Evolutionary conservation across 2,888 invertebrate genomes (phyloP), one percentile per base, ranked within the genome.

Genomic region (Nomada fucata): DNA sequence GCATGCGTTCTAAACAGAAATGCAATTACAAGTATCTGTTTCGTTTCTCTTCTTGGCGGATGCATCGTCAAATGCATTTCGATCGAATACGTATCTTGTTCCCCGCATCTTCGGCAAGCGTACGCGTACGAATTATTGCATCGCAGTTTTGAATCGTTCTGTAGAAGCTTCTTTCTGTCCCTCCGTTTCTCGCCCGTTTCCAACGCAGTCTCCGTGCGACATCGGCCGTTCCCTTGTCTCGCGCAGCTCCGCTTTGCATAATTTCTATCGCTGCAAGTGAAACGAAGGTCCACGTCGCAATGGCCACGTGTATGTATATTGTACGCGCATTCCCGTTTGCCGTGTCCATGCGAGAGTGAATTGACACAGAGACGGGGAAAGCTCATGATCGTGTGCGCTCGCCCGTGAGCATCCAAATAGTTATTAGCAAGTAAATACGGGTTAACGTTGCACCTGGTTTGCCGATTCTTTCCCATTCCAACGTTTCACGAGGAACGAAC

Each of bases 251-350:
- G 84, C 83, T 89, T 88, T 89, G 89, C 89, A 89, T 89, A 89
- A 89, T 89, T 89, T 84, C 89, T 82, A 84, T 89, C 88, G 89
- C 86, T 89, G 88, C 85, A 84, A 83, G 86, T 85, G 80, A 85
- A 89, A 71, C 77, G 61, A 77, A 81, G 77, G 65, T 84, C 79
- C 79, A 73, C 78, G 79, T 68, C 44, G 20, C 67, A 7, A 57
- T 18, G 15, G 50, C 50, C 65, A 29, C 67, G 79, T 36, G 11
- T 20, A 11, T 72, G 68, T 61, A 59, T 63, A 59, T 81, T 76
- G 74, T 74, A 75, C 73, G 75, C 53, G 44, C 55, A 60, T 15
- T 20, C 36, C 65, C 47, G 64, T 67, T 67, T 57, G 50, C n/a
- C 7, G n/a, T 15, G 5, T 15, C n/a, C 15, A 42, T 18, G 47